Evolutionary conservation across 2,113 vertebrate species (phyloP).

Genomic region (Chelonoidis abingdonii): DNA sequence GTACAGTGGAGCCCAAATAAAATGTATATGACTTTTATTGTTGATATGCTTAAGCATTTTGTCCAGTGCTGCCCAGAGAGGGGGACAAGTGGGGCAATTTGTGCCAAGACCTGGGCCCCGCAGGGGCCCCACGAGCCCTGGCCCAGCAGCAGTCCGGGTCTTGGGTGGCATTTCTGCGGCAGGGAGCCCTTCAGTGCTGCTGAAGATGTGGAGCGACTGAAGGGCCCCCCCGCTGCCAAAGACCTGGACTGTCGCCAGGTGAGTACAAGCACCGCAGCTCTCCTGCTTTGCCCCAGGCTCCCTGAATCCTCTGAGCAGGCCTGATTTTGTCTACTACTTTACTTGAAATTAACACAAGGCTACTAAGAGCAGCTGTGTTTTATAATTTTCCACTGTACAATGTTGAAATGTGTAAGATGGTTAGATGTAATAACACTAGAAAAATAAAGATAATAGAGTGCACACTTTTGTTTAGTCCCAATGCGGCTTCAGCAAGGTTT

Average conservation of each 20-base stretch:
- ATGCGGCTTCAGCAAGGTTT: constrained; percentile 60
- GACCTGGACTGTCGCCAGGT: no score
- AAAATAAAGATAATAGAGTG: constrained; percentile 48
- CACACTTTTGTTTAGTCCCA: constrained; percentile 36
- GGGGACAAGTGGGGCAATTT: no score
- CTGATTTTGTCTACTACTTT: constrained; percentile 13
- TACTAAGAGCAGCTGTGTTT: constrained; percentile 59
- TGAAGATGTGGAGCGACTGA: no score
- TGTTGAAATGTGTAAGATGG: constrained; percentile 50
- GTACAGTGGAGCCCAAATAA: constrained; percentile 1
- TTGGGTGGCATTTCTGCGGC: no score
- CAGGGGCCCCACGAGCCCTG: no score
- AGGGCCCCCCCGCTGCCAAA: no score
- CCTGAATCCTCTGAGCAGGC: no score
- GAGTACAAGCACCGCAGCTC: no score
- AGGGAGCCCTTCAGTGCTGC: no score
- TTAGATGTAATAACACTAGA: constrained; percentile 46
- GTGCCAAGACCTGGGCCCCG: no score
- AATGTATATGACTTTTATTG: constrained; percentile 1
- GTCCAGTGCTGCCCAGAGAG: background rate
- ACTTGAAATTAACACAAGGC: constrained; percentile 15
- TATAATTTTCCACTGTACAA: constrained; percentile 38
- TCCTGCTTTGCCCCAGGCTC: no score
- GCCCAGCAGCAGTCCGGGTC: no score
- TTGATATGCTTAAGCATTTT: constrained; percentile 20